Conservation (phyloP, 1,140 invertebrate species). For the Vollenhovia emeryi region DNA sequence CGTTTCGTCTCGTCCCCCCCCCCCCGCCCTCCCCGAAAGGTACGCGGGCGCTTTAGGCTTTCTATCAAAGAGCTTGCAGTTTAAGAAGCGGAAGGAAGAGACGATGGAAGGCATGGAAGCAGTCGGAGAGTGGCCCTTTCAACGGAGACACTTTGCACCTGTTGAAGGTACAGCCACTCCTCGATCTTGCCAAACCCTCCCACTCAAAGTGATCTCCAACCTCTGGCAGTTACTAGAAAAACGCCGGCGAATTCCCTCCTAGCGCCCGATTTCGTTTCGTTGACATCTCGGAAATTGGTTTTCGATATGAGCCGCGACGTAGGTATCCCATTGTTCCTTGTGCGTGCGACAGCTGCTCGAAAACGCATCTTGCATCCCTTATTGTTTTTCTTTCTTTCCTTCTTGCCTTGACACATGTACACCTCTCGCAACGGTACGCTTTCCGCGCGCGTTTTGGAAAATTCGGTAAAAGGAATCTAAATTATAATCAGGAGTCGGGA, state of each 20-base stretch:
- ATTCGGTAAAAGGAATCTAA: neutral
- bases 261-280: constrained; percentile 71
- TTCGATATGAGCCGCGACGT: constrained; percentile 69
- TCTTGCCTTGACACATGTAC: constrained; percentile 26
- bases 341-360: constrained; percentile 73
- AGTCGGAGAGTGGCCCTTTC: constrained; percentile 66
- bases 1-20: constrained; percentile 6
- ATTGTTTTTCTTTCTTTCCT: neutral
- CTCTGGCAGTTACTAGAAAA: constrained; percentile 63
- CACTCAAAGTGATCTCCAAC: constrained; percentile 66
- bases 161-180: constrained; percentile 71
- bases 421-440: neutral
- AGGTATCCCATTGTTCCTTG: constrained; percentile 72
- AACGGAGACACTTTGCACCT: constrained; percentile 75
- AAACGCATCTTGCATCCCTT: constrained; percentile 59
- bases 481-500: neutral
- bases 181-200: constrained; percentile 52
- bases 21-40: constrained; percentile 2
- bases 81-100: constrained; percentile 72
- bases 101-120: constrained; percentile 16
- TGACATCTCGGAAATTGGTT: constrained; percentile 78
- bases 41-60: constrained; percentile 48
- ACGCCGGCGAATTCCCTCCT: constrained; percentile 60
- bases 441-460: neutral
- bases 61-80: constrained; percentile 67